A percentile compares a stretch with the other conserved stretches of the same genome.
Evolutionary conservation across 2,888 invertebrate species (phyloP).

Genomic region (Cheiracanthium punctorium): DNA sequence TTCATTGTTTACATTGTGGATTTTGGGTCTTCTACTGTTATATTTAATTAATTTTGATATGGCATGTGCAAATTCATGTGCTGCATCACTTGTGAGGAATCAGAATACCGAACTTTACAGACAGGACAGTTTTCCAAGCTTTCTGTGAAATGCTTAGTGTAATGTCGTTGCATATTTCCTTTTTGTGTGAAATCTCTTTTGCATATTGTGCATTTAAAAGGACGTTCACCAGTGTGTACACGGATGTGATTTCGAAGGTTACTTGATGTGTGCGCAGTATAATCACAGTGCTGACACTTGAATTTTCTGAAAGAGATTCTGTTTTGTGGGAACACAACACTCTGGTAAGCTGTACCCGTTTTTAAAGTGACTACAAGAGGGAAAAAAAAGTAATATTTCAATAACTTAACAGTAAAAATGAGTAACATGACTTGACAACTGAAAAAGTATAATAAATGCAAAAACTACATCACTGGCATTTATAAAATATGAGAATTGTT

Average conservation of each 20-base stretch:
- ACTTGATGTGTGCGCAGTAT: constrained; percentile 3
- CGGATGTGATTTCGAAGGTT: constrained; percentile 20
- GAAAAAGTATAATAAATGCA: too few species aligned
- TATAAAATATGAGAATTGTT: too few species aligned
- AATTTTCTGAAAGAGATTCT: not conserved
- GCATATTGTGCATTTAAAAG: constrained; percentile 16
- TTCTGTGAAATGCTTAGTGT: not conserved
- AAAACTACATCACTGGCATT: too few species aligned
- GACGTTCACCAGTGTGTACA: constrained; percentile 30
- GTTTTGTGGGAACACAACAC: not conserved
- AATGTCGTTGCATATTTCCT: constrained; percentile 19
- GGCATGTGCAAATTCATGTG: constrained; percentile 17
- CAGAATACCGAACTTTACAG: constrained; percentile 6
- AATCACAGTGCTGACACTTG: constrained; percentile 2
- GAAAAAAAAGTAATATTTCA: not conserved
- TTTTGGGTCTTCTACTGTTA: too few species aligned
- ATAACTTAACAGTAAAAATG: not conserved
- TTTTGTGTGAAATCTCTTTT: constrained; percentile 31
- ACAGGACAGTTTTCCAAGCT: not conserved
- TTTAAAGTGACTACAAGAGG: not conserved
- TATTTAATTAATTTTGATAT: not conserved
- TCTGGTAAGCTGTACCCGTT: not conserved
- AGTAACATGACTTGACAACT: too few species aligned
- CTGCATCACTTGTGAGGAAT: not conserved
- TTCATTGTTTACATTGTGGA: too few species aligned